These are phyloP conservation scores for Subacronicta megacephala DNA, from an alignment of 2,888 invertebrate genomes.

Conservation along the genomic window DNA sequence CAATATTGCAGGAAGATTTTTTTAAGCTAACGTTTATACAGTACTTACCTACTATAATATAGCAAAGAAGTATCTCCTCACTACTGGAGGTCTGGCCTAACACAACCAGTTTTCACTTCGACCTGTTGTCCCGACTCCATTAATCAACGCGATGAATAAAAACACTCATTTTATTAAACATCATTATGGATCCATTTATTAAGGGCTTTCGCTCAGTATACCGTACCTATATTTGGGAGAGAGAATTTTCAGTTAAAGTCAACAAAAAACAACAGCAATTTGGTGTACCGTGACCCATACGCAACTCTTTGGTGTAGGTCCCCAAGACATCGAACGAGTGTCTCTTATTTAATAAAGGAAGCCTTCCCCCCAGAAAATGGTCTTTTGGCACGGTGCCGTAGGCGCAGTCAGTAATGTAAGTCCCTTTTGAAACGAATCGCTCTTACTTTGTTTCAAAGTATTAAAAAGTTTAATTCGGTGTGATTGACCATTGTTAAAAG, in stretches of 20 bases:
- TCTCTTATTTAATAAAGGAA: too few species aligned
- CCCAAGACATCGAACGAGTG: too few species aligned
- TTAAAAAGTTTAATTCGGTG: background rate
- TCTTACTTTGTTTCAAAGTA: conserved; percentile 20
- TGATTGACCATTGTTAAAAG: conserved; percentile 40
- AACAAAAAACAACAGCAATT: too few species aligned
- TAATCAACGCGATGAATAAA: conserved; percentile 76
- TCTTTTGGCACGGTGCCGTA: background rate
- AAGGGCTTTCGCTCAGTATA: background rate
- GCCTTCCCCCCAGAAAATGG: background rate
- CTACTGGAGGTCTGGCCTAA: conserved; percentile 55
- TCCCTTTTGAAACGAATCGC: conserved; percentile 1
- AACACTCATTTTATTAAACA: conserved; percentile 78
- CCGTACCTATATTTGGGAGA: background rate
- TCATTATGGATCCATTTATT: conserved; percentile 66
- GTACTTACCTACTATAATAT: background rate
- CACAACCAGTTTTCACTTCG: conserved; percentile 75
- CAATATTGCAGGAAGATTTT: too few species aligned
- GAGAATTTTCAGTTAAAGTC: too few species aligned
- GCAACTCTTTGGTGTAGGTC: too few species aligned
- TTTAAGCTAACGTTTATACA: too few species aligned
- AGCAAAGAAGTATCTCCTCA: conserved; percentile 10
- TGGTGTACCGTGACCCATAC: too few species aligned
- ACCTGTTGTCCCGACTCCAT: conserved; percentile 70
- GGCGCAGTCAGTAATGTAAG: conserved; percentile 9